Base-by-base conservation (phyloP, 64 coral and sea anemone genomes). In the Montipora efflorescens region DNA sequence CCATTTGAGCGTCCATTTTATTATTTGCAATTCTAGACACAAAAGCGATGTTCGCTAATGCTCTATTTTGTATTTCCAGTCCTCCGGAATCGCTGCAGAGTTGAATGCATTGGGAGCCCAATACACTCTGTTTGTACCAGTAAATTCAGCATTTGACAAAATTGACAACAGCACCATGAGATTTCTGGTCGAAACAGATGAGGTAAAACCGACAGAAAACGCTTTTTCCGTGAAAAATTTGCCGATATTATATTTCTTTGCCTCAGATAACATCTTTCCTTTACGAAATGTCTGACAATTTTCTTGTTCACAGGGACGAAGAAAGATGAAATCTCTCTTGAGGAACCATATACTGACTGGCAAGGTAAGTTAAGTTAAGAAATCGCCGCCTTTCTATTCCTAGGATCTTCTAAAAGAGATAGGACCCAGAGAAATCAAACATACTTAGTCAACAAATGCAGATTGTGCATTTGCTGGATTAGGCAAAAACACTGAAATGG, bases 311-410 rank as follows among this genome's bases (percentile, higher is more conserved):
- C 21, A 97, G 95, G 95, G 95, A 62, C 94, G 71, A 55, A 79
- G 68, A 78, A 97, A 97, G 76, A 78, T 97, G 61, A 78, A 87
- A 69, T 81, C 89, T 9, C 71, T 94, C 36, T 59, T 97, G 21
- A 97, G 81, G 51, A 97, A 97, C 52, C 95, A 97, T 61, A 83
- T 97, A 19, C n/a, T 94, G n/a, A 68, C 53, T 47, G 90, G 77
- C 14, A 94, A 91, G 95, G 95, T 97, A 49, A 80, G 22, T 23
- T 87, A 21, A 15, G 13, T 15, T 3, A 64, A 12, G 61, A 3
- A 64, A 14, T 64, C 4, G 61, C 9, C 14, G 4, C 8, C 13
- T 15, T 11, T 64, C 13, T 4, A 64, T 16, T 64, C 11, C 14
- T 55, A 10, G 52, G 52, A 55, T 55, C 0, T 55, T 10, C 6